These are phyloP conservation scores for Drosophila falleni DNA, from an alignment of 2,888 invertebrate species.

Conservation along the genomic window DNA sequence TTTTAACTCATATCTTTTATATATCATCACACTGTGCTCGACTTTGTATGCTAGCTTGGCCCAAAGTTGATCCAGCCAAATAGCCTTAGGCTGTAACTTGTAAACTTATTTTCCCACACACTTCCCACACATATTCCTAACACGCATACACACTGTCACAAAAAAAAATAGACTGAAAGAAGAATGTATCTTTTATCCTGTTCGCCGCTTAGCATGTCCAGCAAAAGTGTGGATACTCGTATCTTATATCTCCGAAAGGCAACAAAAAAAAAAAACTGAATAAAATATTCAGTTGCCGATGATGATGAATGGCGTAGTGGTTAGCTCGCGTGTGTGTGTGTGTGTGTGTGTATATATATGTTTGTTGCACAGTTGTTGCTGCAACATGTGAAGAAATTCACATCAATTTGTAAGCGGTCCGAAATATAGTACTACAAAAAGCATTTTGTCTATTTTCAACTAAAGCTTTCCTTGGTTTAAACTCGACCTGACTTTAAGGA, in stretches of 20 bases:
- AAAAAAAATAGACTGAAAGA: conserved; percentile 1
- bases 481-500: conserved; percentile 44
- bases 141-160: background rate
- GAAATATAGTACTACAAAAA: conserved; percentile 29
- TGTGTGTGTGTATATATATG: conserved; percentile 29
- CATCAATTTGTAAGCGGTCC: conserved; percentile 70
- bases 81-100: conserved; percentile 76
- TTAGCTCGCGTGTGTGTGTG: conserved; percentile 36
- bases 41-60: conserved; percentile 25
- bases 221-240: conserved; percentile 48
- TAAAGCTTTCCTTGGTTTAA: conserved; percentile 32
- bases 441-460: conserved; percentile 36
- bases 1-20: background rate
- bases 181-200: conserved; percentile 63
- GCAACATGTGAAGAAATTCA: conserved; percentile 78
- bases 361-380: conserved; percentile 30
- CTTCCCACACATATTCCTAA: conserved; percentile 22
- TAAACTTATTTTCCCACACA: conserved; percentile 67
- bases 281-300: conserved; percentile 72
- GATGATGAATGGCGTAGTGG: conserved; percentile 73
- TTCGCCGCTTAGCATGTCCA: conserved; percentile 49
- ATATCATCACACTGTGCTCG: conserved; percentile 46
- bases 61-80: conserved; percentile 70
- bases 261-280: conserved; percentile 39
- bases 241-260: conserved; percentile 43